Base-by-base conservation (phyloP, 2,888 invertebrate species). In the Spodoptera picta region DNA sequence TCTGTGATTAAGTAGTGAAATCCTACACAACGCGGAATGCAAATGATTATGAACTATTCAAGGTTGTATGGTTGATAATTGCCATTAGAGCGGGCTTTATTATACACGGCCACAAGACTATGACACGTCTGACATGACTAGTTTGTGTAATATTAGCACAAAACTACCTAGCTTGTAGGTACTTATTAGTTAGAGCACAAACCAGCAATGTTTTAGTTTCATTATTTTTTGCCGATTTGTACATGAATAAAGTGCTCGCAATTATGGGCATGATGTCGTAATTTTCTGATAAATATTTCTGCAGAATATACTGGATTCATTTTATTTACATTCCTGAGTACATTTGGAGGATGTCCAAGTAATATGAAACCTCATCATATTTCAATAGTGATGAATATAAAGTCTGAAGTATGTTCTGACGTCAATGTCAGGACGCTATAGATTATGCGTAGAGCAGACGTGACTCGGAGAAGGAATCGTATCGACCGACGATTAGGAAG, bases 41-140 rank as follows among this genome's bases (percentile, higher is more conserved):
- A 83, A 90, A 90, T 87, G 77, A 86, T 89, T 85, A 86, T 89
- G 87, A 87, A 88, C 85, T 83, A 86, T 86, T 82, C 89, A 88
- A 91, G 88, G 88, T 70, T 79, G 53, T 10, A 36, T 80, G 86
- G 71, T 79, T 84, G 82, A 83, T 89, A 88, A 90, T 89, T 88
- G 80, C 75, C 72, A 79, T 76, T 85, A 86, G 62, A 88, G 85
- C 83, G 83, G 88, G 36, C 36, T 36, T 83, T 82, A 82, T 76
- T 83, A 79, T 69, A 78, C 72, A 75, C 51, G 49, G 60, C 62
- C 73, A 70, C 57, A 70, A 72, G 61, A 60, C 51, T 56, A 60
- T 53, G 54, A 51, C n/a, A 69, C 42, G 59, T 63, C 50, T 57
- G 55, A 63, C 53, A 24, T 51, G 41, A 44, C 43, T 51, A 48